Percentiles rank a stretch among this genome's conserved stretches.
phyloP scores from a whole-genome alignment of 2,797 vertebrate genomes.

The Erpetoichthys calabaricus region DNA sequence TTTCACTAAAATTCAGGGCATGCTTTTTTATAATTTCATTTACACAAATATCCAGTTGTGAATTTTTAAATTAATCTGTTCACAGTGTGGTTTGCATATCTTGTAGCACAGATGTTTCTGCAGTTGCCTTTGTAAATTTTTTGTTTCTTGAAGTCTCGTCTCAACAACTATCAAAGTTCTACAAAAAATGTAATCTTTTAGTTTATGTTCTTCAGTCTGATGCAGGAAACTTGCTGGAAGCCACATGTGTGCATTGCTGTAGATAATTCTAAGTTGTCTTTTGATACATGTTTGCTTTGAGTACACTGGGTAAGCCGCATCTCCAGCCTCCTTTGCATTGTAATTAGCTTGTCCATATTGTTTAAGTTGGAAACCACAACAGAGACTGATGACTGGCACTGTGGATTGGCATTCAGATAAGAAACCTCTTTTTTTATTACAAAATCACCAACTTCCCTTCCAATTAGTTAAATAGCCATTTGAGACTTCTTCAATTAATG shows the following conservation, averaged over 20 bases:
- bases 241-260: slow-evolving; percentile 13
- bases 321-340: slow-evolving; percentile 20
- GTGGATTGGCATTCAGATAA: slow-evolving; percentile 16
- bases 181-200: slow-evolving; percentile 14
- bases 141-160: slow-evolving; percentile 15
- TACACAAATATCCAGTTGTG: no score
- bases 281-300: slow-evolving; percentile 18
- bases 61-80: no score
- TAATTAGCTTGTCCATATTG: slow-evolving; percentile 23
- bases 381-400: slow-evolving; percentile 15
- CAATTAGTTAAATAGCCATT: no score
- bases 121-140: slow-evolving; percentile 17
- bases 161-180: slow-evolving; percentile 16
- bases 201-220: slow-evolving; percentile 26
- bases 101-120: slow-evolving; percentile 15
- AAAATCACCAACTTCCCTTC: no score
- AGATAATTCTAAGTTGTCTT: slow-evolving; percentile 15
- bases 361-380: slow-evolving; percentile 16
- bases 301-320: slow-evolving; percentile 19
- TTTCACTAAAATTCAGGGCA: no score
- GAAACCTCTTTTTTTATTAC: no score
- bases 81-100: no score
- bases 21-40: no score
- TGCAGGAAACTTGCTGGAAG: slow-evolving; percentile 16
- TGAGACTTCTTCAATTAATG: no score